Base-by-base conservation (phyloP, 23 tunicate species). In the Ascidia mentula region DNA sequence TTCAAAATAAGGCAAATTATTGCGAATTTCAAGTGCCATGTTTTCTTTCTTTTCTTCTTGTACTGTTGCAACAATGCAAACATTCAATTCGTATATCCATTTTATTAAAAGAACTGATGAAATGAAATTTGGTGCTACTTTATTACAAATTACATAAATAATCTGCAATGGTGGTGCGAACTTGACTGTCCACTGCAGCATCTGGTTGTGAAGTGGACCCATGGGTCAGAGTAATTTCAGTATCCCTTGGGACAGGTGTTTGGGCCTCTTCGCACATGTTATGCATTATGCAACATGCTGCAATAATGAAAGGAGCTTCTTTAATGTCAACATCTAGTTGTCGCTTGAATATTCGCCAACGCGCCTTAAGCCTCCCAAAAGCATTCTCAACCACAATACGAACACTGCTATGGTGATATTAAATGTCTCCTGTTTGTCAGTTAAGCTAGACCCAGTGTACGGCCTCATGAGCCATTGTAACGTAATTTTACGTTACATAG, bases 241-340 rank as follows among this genome's bases (percentile, higher is more conserved):
- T 71, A 18, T 71, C 75, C 2, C 34, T 71, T 3, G 84, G 84
- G 9, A 80, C 72, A 65, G 79, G 72, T 2, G 31, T 80, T 35
- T 65, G 53, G 28, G 61, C 31, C 7, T 60, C 37, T 28, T 82
- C 79, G 22, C 86, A 82, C 0, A 72, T 2, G 38, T 82, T 82
- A 37, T 82, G 78, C 34, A 82, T 37, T 31, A 72, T 72, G 40
- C 86, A 82, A 72, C 86, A 82, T 72, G 86, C 76, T 36, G 69
- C 65, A 40, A 82, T 72, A 39, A 82, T 37, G 31, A 30, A 22
- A 4, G 86, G 79, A 17, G 76, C 79, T 72, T 30, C 35, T 3
- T 73, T 35, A 38, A 82, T 46, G 22, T 72, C 0, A 8, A 73
- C 86, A 82, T 35, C 81, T 7, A 73, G 30, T 45, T 38, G 76